Conservation (phyloP, 2,113 vertebrate species). For the Craseonycteris thonglongyai region DNA sequence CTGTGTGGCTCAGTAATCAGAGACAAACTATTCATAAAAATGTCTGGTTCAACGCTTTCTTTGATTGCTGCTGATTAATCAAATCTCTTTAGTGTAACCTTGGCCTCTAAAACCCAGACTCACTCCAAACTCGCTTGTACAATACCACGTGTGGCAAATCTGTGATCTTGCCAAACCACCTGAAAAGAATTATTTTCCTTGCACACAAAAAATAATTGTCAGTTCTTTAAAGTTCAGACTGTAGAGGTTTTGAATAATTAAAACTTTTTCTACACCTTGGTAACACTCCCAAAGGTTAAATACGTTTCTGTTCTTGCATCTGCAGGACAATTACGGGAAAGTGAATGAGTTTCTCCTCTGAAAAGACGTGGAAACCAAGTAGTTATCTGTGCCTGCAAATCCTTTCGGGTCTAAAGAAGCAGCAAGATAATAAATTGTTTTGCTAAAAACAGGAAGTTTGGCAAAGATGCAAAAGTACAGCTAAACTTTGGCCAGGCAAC, state of each 20-base stretch:
- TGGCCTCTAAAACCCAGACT: slow-evolving; percentile 52
- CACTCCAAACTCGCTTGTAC: slow-evolving; percentile 27
- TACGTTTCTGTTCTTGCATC: slow-evolving; percentile 61
- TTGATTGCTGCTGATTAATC: slow-evolving; percentile 63
- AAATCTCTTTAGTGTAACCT: slow-evolving; percentile 46
- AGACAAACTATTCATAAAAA: slow-evolving; percentile 7
- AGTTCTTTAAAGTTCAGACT: slow-evolving; percentile 70
- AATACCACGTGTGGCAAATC: not conserved
- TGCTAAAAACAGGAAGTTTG: slow-evolving; percentile 87
- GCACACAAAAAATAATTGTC: slow-evolving; percentile 59
- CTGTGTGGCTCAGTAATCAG: slow-evolving; percentile 13
- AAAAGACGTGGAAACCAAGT: slow-evolving; percentile 73
- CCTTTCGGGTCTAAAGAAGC: slow-evolving; percentile 78
- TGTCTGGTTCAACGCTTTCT: slow-evolving; percentile 17
- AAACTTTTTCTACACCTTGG: slow-evolving; percentile 73
- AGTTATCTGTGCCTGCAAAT: slow-evolving; percentile 76
- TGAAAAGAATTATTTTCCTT: slow-evolving; percentile 70
- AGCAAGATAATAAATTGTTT: slow-evolving; percentile 83
- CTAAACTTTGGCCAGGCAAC: slow-evolving; percentile 79
- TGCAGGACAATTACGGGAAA: slow-evolving; percentile 73
- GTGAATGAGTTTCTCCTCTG: slow-evolving; percentile 70
- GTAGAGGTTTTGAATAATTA: slow-evolving; percentile 75
- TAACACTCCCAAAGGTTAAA: slow-evolving; percentile 76
- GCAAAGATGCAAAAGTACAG: slow-evolving; percentile 81
- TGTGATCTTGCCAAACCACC: slow-evolving; percentile 66